Evolutionary conservation across 2,113 vertebrate species (phyloP).

Genomic region (Campylomormyrus numenius): DNA sequence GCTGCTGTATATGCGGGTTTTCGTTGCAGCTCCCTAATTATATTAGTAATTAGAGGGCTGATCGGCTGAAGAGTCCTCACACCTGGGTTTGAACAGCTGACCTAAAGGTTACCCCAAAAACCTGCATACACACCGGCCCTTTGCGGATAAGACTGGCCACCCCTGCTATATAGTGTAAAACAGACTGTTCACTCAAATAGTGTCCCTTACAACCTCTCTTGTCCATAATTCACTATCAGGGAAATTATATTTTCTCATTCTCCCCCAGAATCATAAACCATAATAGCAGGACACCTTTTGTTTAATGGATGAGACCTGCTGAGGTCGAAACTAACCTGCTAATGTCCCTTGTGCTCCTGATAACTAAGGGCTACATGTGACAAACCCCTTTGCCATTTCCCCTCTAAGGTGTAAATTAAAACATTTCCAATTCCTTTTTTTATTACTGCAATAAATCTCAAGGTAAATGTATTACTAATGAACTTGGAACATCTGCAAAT

Average conservation of each 20-base stretch:
- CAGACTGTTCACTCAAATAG: too few species aligned
- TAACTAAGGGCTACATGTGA: background rate
- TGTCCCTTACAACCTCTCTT: background rate
- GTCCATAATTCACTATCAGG: background rate
- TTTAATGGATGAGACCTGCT: background rate
- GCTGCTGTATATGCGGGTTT: too few species aligned
- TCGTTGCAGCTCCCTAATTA: too few species aligned
- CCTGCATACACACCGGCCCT: too few species aligned
- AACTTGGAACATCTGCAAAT: background rate
- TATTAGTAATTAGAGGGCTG: too few species aligned
- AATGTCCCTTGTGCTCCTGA: background rate
- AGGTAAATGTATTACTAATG: background rate
- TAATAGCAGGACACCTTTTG: background rate
- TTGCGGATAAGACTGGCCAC: too few species aligned
- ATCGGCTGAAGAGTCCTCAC: too few species aligned
- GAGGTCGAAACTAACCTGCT: background rate
- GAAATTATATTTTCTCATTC: background rate
- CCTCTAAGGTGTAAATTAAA: conserved; percentile 3
- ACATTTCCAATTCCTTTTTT: background rate
- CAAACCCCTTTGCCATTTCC: background rate
- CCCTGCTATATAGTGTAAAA: too few species aligned
- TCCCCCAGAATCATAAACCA: background rate
- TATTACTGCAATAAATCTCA: background rate
- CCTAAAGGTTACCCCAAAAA: too few species aligned
- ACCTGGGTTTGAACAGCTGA: too few species aligned